Evolutionary conservation across 2,797 vertebrate species (phyloP).

Genomic region (Clarias pachynema): DNA sequence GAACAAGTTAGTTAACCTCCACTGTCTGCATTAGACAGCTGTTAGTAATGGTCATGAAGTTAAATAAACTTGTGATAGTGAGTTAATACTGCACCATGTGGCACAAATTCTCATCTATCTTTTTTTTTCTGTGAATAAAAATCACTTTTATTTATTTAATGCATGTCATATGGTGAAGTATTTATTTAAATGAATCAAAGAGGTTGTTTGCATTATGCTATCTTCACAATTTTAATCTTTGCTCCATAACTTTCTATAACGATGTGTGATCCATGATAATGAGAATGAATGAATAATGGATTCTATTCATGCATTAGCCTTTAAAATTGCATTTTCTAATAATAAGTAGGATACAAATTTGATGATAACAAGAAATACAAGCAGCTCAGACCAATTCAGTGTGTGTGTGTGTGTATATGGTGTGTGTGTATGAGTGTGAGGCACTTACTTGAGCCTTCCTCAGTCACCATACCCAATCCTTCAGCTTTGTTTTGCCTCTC

Average conservation of each 20-base stretch:
- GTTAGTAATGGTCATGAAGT: neutral
- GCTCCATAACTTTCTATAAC: neutral
- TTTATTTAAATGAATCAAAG: neutral
- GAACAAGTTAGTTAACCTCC: neutral
- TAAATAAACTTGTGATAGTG: constrained; percentile 31
- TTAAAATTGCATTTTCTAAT: neutral
- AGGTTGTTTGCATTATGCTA: neutral
- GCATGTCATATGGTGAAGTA: constrained; percentile 23
- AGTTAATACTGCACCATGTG: constrained; percentile 49
- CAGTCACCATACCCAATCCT: constrained; percentile 98
- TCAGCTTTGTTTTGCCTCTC: constrained; percentile 99
- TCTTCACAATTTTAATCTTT: neutral
- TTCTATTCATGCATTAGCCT: neutral
- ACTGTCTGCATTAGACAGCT: neutral
- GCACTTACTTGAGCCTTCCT: constrained; percentile 98
- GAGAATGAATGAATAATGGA: constrained; percentile 5
- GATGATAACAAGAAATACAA: neutral
- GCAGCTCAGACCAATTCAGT: constrained; percentile 5
- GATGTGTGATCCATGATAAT: constrained; percentile 3
- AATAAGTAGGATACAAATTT: neutral
- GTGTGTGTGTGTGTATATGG: neutral
- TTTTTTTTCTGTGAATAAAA: neutral
- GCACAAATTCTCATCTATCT: neutral
- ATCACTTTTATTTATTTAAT: neutral
- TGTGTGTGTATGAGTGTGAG: neutral